Evolutionary conservation across 2,113 vertebrate species (phyloP), one percentile per base, ranked within the genome.

Genomic region (Cephalopterus ornatus): DNA sequence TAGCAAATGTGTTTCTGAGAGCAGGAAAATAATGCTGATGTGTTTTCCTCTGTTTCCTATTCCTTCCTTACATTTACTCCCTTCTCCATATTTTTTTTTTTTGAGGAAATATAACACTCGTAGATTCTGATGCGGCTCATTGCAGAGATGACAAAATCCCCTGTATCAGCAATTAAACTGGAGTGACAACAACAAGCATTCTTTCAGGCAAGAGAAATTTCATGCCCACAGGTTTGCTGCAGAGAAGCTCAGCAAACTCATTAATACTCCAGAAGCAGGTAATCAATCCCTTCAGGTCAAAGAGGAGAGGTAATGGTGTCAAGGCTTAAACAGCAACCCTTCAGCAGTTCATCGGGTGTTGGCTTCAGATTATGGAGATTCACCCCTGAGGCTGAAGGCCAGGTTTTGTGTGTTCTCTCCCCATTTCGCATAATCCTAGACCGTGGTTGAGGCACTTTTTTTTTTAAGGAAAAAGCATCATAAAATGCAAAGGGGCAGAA

Each of bases 211-310:
- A 75, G 46, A 75, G 72, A 85, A 78, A 92, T 65, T 89, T 96
- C 90, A 75, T 72, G 62, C 49, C 42, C 73, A 94, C 24, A 62
- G 47, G 94, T 95, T 85, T 95, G 89, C 75, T 87, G 63, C 71
- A 94, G 78, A 93, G 65, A 85, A 97, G 85, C 91, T 92, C 76
- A 71, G 85, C 53, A 93, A 95, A 94, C 90, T 50, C 86, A 89
- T 92, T 95, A 93, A 88, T 84, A 33, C 80, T 68, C 74, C 27
- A 92, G 75, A 59, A 90, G 92, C 32, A 75, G 87, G 65, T 76
- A 95, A 97, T 95, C 88, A 96, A 73, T 95, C 91, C 82, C 81
- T 96, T 82, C 79, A 72, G 93, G 95, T 96, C 84, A 96, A 94
- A 93, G 80, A 92, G 58, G 91, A 96, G 91, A 94, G 79, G 70